phyloP scores from a whole-genome alignment of 2,888 invertebrate genomes.

The Drosophila hamatofila region DNA sequence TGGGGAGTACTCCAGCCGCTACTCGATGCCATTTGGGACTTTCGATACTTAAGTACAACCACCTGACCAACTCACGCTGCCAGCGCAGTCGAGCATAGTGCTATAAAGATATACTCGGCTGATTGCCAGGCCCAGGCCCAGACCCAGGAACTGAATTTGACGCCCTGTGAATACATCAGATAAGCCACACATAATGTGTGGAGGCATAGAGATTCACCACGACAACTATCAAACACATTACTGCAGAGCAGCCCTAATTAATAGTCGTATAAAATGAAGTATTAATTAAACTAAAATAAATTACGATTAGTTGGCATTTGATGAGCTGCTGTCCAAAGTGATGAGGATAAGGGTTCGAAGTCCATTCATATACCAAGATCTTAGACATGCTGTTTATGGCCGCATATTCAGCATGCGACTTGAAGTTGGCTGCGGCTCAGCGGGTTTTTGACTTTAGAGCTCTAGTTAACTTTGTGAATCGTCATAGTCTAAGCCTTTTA shows the following conservation, averaged over 20 bases:
- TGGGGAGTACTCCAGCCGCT: conserved; percentile 52
- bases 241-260: conserved; percentile 24
- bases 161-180: conserved; percentile 63
- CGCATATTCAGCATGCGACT: not conserved
- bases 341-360: not conserved
- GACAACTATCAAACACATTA: conserved; percentile 14
- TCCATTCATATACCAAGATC: not conserved
- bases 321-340: conserved; percentile 6
- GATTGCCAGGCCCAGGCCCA: conserved; percentile 39
- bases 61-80: not conserved
- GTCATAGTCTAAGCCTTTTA: no score
- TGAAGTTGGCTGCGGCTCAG: not conserved
- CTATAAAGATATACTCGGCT: conserved; percentile 63
- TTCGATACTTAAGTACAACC: conserved; percentile 38
- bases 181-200: conserved; percentile 34
- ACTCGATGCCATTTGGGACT: conserved; percentile 46
- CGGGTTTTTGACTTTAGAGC: no score
- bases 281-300: conserved; percentile 6
- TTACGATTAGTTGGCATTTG: not conserved
- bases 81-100: conserved; percentile 64
- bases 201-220: conserved; percentile 11
- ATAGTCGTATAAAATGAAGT: conserved; percentile 20
- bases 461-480: no score
- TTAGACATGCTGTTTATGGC: not conserved
- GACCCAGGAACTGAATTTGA: conserved; percentile 76